Evolutionary conservation across 2,113 vertebrate genomes (phyloP), one percentile per base, ranked within the genome.

Genomic region (Scolopax mira): DNA sequence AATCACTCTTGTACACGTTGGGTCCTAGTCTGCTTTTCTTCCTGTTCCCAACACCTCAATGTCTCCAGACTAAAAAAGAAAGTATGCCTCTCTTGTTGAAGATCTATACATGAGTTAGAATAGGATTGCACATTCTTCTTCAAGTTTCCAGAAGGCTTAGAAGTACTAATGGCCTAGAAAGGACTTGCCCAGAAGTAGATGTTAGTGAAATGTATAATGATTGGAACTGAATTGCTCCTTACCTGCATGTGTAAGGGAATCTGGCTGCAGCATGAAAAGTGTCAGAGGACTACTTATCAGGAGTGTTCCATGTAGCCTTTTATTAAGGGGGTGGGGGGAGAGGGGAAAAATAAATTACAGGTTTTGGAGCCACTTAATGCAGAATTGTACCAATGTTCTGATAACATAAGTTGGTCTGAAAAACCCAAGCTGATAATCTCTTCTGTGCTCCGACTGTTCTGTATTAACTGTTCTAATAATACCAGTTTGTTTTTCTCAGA

Each of bases 141-240:
- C 13, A 37, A 0, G 41, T 48, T 60, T 49, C 17, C 6, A 30
- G 48, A 72, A 35, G 9, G 5, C 30, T 72, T 48, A 41, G 52
- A 58, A 57, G 24, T 31, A 11, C 6, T 62, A 54, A 54, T n/a
- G 24, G 22, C 30, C 65, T 22, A 61, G 23, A 33, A 27, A 18
- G 71, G 35, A 51, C 55, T 54, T 58, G 3, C 0, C 17, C 15
- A 27, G 30, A 51, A 52, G 9, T 22, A 46, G 1, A 0, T 31
- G 6, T 48, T 58, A 21, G 19, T 60, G 39, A 28, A 44, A 10
- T 30, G 4, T 35, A 4, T 17, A 33, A 13, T 7, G 14, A 7
- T 11, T 58, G 27, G 19, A 78, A 3, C 10, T 13, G 42, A 60
- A 18, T 49, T 60, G 39, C 27, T 83, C 3, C 46, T 42, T 41